Base-by-base conservation (phyloP, 2,888 invertebrate genomes). In the Macrosoma leucophasiata region DNA sequence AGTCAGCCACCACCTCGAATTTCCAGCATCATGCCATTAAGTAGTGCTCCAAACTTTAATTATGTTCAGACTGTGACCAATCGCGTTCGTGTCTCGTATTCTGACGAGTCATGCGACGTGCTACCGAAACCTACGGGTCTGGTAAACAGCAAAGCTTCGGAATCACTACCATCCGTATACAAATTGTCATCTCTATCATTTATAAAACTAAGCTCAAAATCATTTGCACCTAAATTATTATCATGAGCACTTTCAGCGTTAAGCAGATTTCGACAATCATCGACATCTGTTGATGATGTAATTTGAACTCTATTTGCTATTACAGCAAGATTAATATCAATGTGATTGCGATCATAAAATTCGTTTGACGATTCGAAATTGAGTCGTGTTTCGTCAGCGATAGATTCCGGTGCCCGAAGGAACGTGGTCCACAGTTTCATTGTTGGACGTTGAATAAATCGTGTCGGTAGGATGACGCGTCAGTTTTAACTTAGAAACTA, bases 21-120 rank as follows among this genome's bases (percentile, higher is more conserved):
- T 65, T 69, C 66, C 67, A 67, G 67, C 73, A 67, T 77, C 75
- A 78, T 77, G 74, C 78, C 77, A 84, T 82, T 79, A 81, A 72
- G 68, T 73, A 73, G 71, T 77, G 75, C 74, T 75, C 79, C 77
- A 77, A 84, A 84, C 81, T 84, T 84, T 84, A 84, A 84, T 84
- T 84, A 82, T 76, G 72, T 84, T 79, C 76, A 58, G 75, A 65
- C 81, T 84, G 84, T 84, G 82, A 78, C 84, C 84, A 84, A 84
- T 84, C 72, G 77, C 64, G 77, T 73, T 84, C 84, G 81, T 84
- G 82, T 79, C 81, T 73, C 76, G 67, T 62, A 63, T 63, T 81
- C 70, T 78, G 64, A 71, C 81, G 53, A 81, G 84, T 84, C 84
- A 84, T 82, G 69, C 84, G 64, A 71, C 81, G 76, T 78, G 84